Evolutionary conservation across 2,888 invertebrate species (phyloP), one percentile per base, ranked within the genome.

Genomic region (Esperia sulphurella): DNA sequence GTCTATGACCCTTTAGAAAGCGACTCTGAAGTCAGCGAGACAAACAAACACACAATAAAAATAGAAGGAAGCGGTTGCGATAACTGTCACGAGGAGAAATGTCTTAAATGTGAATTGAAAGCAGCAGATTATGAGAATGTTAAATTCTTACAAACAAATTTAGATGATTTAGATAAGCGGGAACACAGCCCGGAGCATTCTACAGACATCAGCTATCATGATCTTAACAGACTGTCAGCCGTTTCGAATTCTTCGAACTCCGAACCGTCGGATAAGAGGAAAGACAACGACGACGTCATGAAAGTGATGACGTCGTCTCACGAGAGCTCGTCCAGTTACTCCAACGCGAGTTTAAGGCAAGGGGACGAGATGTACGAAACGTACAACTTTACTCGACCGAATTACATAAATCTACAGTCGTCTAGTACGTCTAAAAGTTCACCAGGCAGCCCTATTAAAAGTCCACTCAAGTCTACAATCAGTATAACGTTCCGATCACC

Each of bases 401-500:
- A 83, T 51, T 90, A 90, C 59, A 87, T 90, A 8, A 88, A 90
- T 51, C 51, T 90, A 14, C 82, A 83, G 14, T 87, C 89, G 0
- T 83, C 87, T 4, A 84, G 83, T 21, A 84, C 81, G 0, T 84
- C 83, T 1, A 88, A 86, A 61, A 83, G 84, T 42, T 84, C 88
- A 0, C 86, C 87, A 0, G 83, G 82, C 0, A 77, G 79, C 1
- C 89, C 89, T 0, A 59, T 87, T 8, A 86, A 88, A 63, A 92
- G 92, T 63, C 93, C 93, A 0, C 74, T 94, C 0, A 91, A 93
- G 65, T 93, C 94, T 1, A 94, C 94, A 0, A 94, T 94, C 21
- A 94, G 93, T 75, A 94, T 94, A 8, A 94, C 93, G 1, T 94
- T 94, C 68, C 86, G 93, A 66, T 93, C 93, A 3, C 94, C 94